A percentile compares a stretch with the other conserved stretches of the same genome.
phyloP scores from a whole-genome alignment of 1,140 invertebrate genomes.

The Halesus radiatus region DNA sequence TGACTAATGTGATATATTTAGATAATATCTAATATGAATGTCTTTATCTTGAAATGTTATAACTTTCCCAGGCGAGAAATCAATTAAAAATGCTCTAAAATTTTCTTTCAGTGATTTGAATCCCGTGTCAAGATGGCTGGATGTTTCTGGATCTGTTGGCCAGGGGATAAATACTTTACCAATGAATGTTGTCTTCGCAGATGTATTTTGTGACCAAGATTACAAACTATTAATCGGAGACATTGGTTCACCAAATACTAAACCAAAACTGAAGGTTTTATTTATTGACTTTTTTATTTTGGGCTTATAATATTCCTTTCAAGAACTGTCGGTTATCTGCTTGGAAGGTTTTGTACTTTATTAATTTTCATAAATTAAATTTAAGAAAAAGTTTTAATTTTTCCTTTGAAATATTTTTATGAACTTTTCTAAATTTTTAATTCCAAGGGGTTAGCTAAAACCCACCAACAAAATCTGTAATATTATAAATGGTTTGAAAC shows the following conservation, averaged over 20 bases:
- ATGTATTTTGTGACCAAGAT: conserved; percentile 67
- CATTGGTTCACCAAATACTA: conserved; percentile 62
- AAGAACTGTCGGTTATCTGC: too few relatives aligned
- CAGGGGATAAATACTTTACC: conserved; percentile 65
- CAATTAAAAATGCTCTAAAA: too few relatives aligned
- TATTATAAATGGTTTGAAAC: neutral
- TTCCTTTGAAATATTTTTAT: too few relatives aligned
- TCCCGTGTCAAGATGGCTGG: conserved; percentile 55
- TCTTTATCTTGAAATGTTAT: too few relatives aligned
- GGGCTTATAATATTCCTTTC: conserved; percentile 9
- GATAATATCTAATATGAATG: too few relatives aligned
- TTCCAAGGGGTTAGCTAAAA: neutral
- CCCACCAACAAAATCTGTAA: neutral
- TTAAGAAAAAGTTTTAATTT: too few relatives aligned
- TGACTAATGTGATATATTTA: too few relatives aligned
- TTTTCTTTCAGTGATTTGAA: conserved; percentile 50
- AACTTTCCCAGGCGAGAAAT: too few relatives aligned
- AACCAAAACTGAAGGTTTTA: conserved; percentile 64
- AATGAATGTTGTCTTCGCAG: conserved; percentile 63
- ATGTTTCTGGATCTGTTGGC: conserved; percentile 62
- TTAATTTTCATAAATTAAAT: too few relatives aligned
- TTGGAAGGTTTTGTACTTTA: too few relatives aligned
- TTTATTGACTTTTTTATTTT: conserved; percentile 10
- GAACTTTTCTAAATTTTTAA: too few relatives aligned
- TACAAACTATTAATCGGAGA: conserved; percentile 67